A percentile compares a stretch with the other conserved stretches of the same genome.
phyloP scores from a whole-genome alignment of 2,888 invertebrate species.

The Yponomeuta plumbellus region DNA sequence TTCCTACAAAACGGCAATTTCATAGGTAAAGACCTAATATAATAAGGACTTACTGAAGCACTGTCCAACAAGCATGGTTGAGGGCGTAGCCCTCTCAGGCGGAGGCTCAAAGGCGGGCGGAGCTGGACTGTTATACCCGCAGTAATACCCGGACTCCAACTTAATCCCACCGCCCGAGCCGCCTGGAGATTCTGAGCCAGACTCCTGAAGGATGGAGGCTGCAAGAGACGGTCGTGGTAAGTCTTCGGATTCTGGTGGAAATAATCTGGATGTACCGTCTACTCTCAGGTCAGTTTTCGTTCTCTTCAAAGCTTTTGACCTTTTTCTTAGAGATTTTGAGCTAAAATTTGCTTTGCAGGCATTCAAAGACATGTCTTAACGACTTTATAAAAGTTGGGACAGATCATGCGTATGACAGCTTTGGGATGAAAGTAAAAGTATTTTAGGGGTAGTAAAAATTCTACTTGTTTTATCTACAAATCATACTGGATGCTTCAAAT shows the following conservation, averaged over 20 bases:
- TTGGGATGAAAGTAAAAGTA: too few relatives aligned
- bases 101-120: conserved; percentile 64
- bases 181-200: conserved; percentile 81
- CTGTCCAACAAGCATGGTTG: conserved; percentile 83
- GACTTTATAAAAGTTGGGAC: too few relatives aligned
- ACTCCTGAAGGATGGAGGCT: conserved; percentile 97
- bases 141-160: conserved; percentile 70
- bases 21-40: too few relatives aligned
- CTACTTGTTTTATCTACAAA: too few relatives aligned
- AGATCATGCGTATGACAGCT: too few relatives aligned
- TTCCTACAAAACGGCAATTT: too few relatives aligned
- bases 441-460: too few relatives aligned
- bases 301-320: too few relatives aligned
- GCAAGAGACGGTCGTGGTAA: conserved; percentile 44
- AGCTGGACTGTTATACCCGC: conserved; percentile 70
- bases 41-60: conserved; percentile 83
- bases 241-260: not conserved
- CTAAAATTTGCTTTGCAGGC: too few relatives aligned
- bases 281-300: too few relatives aligned
- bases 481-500: too few relatives aligned
- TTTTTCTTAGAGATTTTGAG: not conserved
- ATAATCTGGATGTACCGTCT: not conserved
- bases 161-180: conserved; percentile 69
- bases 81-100: conserved; percentile 74
- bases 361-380: too few relatives aligned